Conservation (phyloP, 2,113 vertebrate species). For the Dryoscopus gambensis region DNA sequence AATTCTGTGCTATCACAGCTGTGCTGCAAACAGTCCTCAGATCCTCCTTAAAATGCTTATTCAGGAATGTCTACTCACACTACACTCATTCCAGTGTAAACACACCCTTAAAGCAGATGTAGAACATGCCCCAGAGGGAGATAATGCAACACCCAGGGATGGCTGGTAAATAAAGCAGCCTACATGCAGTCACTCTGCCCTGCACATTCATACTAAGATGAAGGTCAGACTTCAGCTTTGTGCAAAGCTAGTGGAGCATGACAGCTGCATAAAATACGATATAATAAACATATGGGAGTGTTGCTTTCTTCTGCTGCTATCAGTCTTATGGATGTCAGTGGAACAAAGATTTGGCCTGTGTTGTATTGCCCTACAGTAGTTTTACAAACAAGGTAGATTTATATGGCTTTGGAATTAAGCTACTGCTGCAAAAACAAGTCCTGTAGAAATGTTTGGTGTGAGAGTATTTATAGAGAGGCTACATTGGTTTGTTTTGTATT, state of each 20-base stretch:
- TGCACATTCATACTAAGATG: neutral
- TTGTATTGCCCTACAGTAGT: constrained; percentile 14
- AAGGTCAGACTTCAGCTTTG: constrained; percentile 11
- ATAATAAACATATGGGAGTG: constrained; percentile 28
- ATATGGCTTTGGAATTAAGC: constrained; percentile 24
- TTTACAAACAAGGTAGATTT: constrained; percentile 54
- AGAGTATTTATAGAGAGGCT: neutral
- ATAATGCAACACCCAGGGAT: constrained; percentile 26
- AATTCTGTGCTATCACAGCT: neutral
- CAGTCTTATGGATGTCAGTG: neutral
- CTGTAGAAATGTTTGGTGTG: neutral
- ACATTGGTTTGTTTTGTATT: neutral
- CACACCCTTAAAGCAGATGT: constrained; percentile 40
- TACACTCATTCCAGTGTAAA: constrained; percentile 49
- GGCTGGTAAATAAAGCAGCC: neutral
- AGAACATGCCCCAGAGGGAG: constrained; percentile 3
- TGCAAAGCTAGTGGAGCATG: neutral
- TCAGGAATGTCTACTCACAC: constrained; percentile 27
- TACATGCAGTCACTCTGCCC: neutral
- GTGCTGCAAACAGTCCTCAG: neutral
- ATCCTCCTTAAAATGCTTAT: constrained; percentile 15
- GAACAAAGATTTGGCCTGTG: neutral
- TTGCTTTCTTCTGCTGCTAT: constrained; percentile 17
- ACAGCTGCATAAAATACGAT: neutral
- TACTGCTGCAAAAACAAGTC: constrained; percentile 38